A percentile compares a stretch with the other conserved stretches of the same genome.
These are phyloP conservation scores for Phylloscopus collybita DNA, from an alignment of 2,797 vertebrate species.

Conservation along the genomic window DNA sequence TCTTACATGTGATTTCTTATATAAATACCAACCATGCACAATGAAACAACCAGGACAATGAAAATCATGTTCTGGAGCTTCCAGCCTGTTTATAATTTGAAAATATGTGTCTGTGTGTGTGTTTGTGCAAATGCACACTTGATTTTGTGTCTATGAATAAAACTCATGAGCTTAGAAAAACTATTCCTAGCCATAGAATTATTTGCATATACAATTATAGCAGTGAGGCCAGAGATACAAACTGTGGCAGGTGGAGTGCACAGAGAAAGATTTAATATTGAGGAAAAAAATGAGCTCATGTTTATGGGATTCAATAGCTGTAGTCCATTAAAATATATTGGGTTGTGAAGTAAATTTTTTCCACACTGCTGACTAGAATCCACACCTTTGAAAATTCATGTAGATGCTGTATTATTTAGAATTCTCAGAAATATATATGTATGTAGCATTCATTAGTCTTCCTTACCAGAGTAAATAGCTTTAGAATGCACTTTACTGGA, in stretches of 20 bases:
- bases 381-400: not conserved
- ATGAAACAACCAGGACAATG: not conserved
- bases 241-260: not conserved
- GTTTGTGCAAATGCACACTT: not conserved
- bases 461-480: not conserved
- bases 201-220: not conserved
- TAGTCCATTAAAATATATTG: not conserved
- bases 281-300: not conserved
- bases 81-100: not conserved
- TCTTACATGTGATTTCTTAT: not conserved
- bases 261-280: not conserved
- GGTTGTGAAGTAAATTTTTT: not conserved
- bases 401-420: not conserved
- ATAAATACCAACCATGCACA: not conserved
- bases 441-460: constrained; percentile 21
- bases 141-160: not conserved
- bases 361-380: not conserved
- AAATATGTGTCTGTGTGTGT: not conserved
- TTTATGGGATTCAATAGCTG: not conserved
- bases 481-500: not conserved
- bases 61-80: not conserved
- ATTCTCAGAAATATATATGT: not conserved
- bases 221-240: not conserved
- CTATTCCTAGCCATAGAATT: not conserved
- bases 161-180: not conserved